Percentiles rank a stretch among this genome's conserved stretches.
Evolutionary conservation across 1,140 invertebrate species (phyloP).

Genomic region (Drosophila mojavensis): DNA sequence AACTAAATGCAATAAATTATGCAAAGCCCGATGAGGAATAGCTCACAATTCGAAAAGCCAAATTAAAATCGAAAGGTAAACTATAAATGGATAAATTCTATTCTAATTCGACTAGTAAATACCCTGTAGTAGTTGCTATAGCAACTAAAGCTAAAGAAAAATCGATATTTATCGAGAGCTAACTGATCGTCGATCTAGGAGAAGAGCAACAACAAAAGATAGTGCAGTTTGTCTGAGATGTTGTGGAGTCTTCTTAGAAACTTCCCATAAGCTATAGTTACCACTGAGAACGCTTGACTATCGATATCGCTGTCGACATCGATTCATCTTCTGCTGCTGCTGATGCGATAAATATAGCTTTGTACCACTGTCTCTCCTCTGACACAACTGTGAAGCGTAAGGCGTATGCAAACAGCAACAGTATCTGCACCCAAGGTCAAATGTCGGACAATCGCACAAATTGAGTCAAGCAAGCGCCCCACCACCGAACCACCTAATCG

Average conservation of each 20-base stretch:
- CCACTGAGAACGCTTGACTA: too few relatives aligned
- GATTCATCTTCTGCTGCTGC: too few relatives aligned
- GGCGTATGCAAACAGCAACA: not conserved
- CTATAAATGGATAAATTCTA: conserved; percentile 14
- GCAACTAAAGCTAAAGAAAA: too few relatives aligned
- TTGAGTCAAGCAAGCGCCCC: conserved; percentile 6
- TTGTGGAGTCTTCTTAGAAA: too few relatives aligned
- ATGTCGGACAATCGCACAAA: conserved; percentile 42
- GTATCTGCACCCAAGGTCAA: conserved; percentile 55
- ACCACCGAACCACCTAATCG: not conserved
- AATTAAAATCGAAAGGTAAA: conserved; percentile 57
- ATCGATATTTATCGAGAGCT: too few relatives aligned
- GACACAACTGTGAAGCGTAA: not conserved
- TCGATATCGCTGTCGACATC: too few relatives aligned
- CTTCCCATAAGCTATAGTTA: too few relatives aligned
- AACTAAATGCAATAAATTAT: conserved; percentile 79
- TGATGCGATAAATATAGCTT: too few relatives aligned
- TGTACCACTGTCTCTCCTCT: too few relatives aligned
- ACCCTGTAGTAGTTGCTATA: not conserved
- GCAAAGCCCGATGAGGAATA: conserved; percentile 54
- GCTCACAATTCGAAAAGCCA: conserved; percentile 38
- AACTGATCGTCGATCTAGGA: too few relatives aligned
- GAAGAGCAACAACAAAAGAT: too few relatives aligned
- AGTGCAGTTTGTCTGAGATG: too few relatives aligned
- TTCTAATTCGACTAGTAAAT: conserved; percentile 3